A percentile compares a stretch with the other conserved stretches of the same genome.
These are phyloP conservation scores for Augochlora pura DNA, from an alignment of 1,140 invertebrate genomes.

Conservation along the genomic window DNA sequence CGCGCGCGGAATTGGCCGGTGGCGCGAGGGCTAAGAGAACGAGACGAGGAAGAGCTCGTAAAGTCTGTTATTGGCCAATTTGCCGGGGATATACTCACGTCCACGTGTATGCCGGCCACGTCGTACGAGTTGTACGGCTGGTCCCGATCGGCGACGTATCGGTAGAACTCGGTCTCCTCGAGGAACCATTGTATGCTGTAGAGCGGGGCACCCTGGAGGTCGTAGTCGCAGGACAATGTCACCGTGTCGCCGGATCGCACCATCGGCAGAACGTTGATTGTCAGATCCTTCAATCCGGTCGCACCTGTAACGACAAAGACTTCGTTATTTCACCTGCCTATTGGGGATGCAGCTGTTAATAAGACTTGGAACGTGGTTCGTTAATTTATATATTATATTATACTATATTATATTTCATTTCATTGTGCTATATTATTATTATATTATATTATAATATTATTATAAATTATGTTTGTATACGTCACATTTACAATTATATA, in stretches of 20 bases:
- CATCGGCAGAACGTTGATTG: slow-evolving; percentile 87
- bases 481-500: no score
- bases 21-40: no score
- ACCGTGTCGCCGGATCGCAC: slow-evolving; percentile 87
- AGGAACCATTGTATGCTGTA: slow-evolving; percentile 93
- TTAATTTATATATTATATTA: no score
- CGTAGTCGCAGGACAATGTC: slow-evolving; percentile 88
- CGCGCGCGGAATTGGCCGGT: background rate
- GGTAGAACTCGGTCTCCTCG: slow-evolving; percentile 89
- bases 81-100: slow-evolving; percentile 83
- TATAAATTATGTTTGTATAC: no score
- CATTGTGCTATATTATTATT: no score
- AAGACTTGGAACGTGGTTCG: no score
- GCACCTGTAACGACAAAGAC: slow-evolving; percentile 80
- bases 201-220: slow-evolving; percentile 86
- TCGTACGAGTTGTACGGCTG: slow-evolving; percentile 85
- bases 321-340: background rate
- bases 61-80: background rate
- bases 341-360: no score
- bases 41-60: background rate
- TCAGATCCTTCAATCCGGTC: slow-evolving; percentile 85
- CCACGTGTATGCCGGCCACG: slow-evolving; percentile 85
- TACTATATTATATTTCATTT: no score
- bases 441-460: no score
- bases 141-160: slow-evolving; percentile 85